Evolutionary conservation across 2,888 invertebrate genomes (phyloP), one percentile per base, ranked within the genome.

Genomic region (Clistopyga incitator): DNA sequence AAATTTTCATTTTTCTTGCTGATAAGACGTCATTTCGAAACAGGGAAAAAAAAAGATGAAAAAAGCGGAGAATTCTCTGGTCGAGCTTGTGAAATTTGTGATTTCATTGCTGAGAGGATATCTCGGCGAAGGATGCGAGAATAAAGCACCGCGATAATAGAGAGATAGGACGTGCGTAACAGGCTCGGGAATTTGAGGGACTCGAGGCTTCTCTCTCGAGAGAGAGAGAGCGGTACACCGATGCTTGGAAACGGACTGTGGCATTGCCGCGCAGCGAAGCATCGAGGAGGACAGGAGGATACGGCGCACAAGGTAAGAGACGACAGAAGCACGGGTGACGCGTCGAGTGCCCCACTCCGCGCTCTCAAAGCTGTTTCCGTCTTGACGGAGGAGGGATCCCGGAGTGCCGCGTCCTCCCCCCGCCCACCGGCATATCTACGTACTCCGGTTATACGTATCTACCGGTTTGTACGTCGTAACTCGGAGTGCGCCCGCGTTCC

Each of bases 321-420:
- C 71, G 78, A 75, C 75, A 77, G 81, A 83, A 84, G 88, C 88
- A 25, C 70, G 87, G 84, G 81, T 88, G 88, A 89, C 88, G 86
- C 89, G 89, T 91, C 88, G 90, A 91, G 91, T 90, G 86, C 84
- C 85, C 87, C 86, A 90, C 90, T 91, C 87, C 67, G 87, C 87
- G 86, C 88, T 89, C 89, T 91, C 90, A 90, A 90, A 91, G 91
- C 88, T 86, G 86, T 82, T 86, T 89, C 87, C 89, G 88, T 84
- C 87, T 72, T 84, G 84, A n/a, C n/a, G n/a, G 82, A 85, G 84
- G 79, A 84, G 79, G 82, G 81, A 79, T 70, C 82, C 82, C 82
- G 83, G 65, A 81, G 82, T 78, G 84, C 80, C 83, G 82, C 82
- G 85, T 84, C n/a, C n/a, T n/a, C n/a, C n/a, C n/a, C n/a, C n/a